phyloP scores from a whole-genome alignment of 2,888 invertebrate genomes.

The Chymomyza caudatula region DNA sequence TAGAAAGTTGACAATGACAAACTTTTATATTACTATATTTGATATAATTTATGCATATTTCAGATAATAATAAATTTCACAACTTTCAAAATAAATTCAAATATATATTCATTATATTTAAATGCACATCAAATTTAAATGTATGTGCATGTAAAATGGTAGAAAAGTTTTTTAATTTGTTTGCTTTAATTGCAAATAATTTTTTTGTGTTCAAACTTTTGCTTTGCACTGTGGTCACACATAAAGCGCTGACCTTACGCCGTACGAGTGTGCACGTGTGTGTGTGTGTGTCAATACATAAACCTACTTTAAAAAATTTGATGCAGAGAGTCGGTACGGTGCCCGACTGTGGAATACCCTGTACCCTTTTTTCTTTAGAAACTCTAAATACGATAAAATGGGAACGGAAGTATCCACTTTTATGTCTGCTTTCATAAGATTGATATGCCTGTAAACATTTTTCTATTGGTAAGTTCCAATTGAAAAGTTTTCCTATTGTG shows the following conservation, averaged over 20 bases:
- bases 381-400: too few species aligned
- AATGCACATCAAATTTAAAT: not conserved
- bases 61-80: not conserved
- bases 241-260: conserved; percentile 44
- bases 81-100: not conserved
- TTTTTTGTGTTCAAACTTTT: conserved; percentile 44
- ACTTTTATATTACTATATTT: not conserved
- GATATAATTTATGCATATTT: not conserved
- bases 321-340: too few species aligned
- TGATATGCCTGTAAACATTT: too few species aligned
- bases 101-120: not conserved
- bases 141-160: not conserved
- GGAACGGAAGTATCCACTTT: too few species aligned
- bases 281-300: conserved; percentile 26
- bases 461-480: too few species aligned
- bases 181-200: conserved; percentile 73
- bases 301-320: conserved; percentile 48
- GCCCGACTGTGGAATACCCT: too few species aligned
- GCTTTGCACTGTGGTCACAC: conserved; percentile 5
- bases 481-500: too few species aligned
- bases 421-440: too few species aligned
- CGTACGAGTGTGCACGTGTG: not conserved
- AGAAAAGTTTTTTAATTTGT: conserved; percentile 68
- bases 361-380: too few species aligned
- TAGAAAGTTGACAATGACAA: not conserved